Conservation (phyloP, 2,113 vertebrate genomes). For the Rallus limicola region DNA sequence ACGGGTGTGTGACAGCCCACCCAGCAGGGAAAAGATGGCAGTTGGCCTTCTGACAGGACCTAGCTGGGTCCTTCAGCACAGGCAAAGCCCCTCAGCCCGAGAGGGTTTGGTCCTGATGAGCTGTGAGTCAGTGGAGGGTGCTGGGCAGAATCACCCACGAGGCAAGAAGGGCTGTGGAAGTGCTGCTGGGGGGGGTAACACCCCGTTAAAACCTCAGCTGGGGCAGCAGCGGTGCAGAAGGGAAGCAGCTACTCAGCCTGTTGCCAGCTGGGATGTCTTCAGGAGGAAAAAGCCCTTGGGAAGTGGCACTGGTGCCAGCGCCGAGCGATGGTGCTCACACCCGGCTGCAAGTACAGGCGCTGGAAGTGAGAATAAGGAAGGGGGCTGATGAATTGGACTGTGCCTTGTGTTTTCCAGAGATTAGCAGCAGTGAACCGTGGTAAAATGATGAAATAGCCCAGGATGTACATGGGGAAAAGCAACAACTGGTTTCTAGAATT, state of each 20-base stretch:
- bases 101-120: background rate
- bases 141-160: background rate
- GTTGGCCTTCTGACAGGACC: fast-evolving
- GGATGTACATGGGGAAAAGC: background rate
- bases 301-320: background rate
- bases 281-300: background rate
- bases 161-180: background rate
- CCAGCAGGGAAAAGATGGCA: background rate
- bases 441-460: background rate
- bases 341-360: background rate
- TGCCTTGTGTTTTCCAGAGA: background rate
- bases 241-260: fast-evolving
- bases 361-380: background rate
- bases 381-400: background rate
- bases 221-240: background rate
- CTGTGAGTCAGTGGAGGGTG: background rate
- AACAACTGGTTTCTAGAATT: background rate
- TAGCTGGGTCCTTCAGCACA: background rate
- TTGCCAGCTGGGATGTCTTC: background rate
- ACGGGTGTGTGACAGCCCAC: fast-evolving
- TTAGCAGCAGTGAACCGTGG: background rate
- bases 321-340: background rate
- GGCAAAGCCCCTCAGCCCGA: fast-evolving
- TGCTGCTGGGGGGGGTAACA: no score
- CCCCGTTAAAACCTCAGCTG: background rate